Conservation (phyloP, 2,113 vertebrate species). For the Brienomyrus brachyistius region DNA sequence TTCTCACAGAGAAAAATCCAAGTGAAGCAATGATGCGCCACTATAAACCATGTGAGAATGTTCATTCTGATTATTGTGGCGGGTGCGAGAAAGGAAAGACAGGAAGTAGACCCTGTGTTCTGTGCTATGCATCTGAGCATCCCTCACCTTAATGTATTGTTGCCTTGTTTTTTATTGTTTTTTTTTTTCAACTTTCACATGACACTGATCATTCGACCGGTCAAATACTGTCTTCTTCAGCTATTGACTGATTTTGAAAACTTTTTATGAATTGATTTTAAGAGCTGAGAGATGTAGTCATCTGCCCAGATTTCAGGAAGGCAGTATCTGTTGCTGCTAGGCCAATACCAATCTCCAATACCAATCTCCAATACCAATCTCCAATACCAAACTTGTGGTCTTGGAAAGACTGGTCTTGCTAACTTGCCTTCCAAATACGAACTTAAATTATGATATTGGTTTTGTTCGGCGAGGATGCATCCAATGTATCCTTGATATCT, state of each 20-base stretch:
- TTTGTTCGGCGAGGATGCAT: not conserved
- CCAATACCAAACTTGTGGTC: not conserved
- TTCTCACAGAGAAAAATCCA: not conserved
- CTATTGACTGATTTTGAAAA: not conserved
- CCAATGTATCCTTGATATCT: not conserved
- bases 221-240: not conserved
- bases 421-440: not conserved
- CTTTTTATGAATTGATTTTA: not conserved
- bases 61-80: not conserved
- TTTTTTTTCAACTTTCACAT: not conserved
- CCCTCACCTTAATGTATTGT: not conserved
- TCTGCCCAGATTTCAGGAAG: not conserved
- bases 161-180: too few species aligned
- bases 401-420: not conserved
- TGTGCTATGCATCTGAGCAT: not conserved
- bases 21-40: not conserved
- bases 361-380: too few species aligned
- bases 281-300: not conserved
- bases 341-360: not conserved
- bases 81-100: not conserved
- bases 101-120: not conserved
- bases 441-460: not conserved
- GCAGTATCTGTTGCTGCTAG: not conserved
- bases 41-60: not conserved
- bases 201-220: not conserved